Percentiles rank a stretch among this genome's conserved stretches.
Evolutionary conservation across 2,888 invertebrate genomes (phyloP).

Genomic region (Campoplex nolae): DNA sequence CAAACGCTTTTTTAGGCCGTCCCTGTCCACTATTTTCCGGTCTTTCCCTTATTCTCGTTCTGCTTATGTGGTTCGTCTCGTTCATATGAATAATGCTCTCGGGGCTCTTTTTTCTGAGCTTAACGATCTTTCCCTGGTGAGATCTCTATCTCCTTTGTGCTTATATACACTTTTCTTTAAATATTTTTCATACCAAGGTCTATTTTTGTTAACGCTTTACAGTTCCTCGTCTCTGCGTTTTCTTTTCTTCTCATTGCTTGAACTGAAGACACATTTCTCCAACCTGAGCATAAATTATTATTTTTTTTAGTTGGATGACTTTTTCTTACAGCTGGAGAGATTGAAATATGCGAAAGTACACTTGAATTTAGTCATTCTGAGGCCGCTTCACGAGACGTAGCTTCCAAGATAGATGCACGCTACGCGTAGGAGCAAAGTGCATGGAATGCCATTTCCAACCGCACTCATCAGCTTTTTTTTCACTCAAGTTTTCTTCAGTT

Average conservation of each 20-base stretch:
- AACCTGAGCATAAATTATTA: not conserved
- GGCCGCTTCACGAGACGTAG: not conserved
- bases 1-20: constrained; percentile 33
- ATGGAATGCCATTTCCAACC: constrained; percentile 7
- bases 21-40: constrained; percentile 1
- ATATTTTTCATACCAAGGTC: not conserved
- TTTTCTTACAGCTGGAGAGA: not conserved
- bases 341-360: constrained; percentile 10
- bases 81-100: constrained; percentile 62
- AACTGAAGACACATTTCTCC: not conserved
- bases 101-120: constrained; percentile 48
- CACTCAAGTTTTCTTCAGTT: not conserved
- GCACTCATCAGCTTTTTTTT: constrained; percentile 4
- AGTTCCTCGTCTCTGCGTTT: not conserved
- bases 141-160: constrained; percentile 9
- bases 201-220: constrained; percentile 5
- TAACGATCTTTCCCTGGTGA: constrained; percentile 33
- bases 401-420: not conserved
- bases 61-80: constrained; percentile 27
- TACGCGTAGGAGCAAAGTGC: not conserved
- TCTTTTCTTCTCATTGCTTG: not conserved
- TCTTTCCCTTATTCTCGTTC: constrained; percentile 10
- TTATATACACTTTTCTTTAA: not conserved
- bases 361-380: not conserved
- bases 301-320: constrained; percentile 1